A percentile compares a stretch with the other conserved stretches of the same genome.
These are phyloP conservation scores for Lophotis ruficrista DNA, from an alignment of 2,113 vertebrate genomes.

Conservation along the genomic window DNA sequence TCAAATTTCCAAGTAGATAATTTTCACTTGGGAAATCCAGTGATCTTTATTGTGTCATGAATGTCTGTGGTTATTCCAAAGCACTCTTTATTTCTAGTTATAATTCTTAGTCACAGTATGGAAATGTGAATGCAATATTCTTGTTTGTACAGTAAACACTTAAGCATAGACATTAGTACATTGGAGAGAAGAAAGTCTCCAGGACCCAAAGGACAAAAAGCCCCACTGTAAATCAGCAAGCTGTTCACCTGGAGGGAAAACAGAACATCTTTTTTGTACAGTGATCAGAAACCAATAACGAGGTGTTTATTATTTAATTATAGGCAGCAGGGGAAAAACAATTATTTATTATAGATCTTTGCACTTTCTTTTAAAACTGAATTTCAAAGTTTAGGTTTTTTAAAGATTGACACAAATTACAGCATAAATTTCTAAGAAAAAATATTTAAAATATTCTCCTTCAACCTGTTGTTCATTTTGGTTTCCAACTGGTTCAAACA, in stretches of 20 bases:
- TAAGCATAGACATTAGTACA: neutral
- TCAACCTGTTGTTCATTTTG: neutral
- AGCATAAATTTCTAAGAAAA: neutral
- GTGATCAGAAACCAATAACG: neutral
- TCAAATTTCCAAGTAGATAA: neutral
- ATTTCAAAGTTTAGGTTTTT: neutral
- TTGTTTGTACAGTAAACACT: neutral
- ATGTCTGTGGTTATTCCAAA: slow-evolving; percentile 23
- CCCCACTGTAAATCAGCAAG: neutral
- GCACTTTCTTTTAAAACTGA: neutral
- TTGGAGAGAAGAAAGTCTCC: neutral
- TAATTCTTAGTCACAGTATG: neutral
- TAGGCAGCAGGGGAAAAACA: neutral
- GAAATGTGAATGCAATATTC: neutral
- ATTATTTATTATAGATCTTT: neutral
- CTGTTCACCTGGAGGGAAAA: neutral
- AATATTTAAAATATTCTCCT: neutral
- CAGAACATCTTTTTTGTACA: neutral
- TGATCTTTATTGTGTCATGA: neutral
- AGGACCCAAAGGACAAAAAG: neutral
- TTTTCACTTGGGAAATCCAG: slow-evolving; percentile 7
- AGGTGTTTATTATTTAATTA: neutral
- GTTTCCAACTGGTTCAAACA: neutral
- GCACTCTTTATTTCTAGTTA: neutral
- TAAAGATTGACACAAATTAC: neutral